phyloP scores from a whole-genome alignment of 2,113 vertebrate genomes.

The Rhinolophus ferrumequinum region DNA sequence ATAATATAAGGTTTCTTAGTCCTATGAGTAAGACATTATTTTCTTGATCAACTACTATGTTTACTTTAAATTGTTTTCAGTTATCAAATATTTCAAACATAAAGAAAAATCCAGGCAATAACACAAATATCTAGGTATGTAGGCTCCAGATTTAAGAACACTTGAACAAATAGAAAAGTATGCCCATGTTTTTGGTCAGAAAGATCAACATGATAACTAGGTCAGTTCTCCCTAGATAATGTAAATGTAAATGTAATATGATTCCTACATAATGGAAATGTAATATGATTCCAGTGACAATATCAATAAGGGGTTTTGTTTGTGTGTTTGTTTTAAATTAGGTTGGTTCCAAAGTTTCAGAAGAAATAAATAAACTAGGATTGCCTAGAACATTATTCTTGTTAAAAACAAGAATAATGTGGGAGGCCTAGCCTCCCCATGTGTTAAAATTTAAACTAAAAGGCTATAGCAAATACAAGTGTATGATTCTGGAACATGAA shows the following conservation, averaged over 20 bases:
- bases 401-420: constrained; percentile 11
- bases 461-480: neutral
- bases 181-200: neutral
- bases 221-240: neutral
- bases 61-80: neutral
- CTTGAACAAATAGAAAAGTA: neutral
- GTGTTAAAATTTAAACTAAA: neutral
- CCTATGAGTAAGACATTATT: neutral
- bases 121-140: neutral
- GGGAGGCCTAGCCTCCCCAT: neutral
- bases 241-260: neutral
- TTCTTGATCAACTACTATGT: neutral
- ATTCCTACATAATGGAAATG: neutral
- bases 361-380: neutral
- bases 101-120: neutral
- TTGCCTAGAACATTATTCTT: constrained; percentile 48
- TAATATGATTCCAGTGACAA: neutral
- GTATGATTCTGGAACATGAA: neutral
- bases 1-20: neutral
- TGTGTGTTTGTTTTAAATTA: neutral
- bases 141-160: neutral
- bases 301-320: neutral
- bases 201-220: neutral
- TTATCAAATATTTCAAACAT: neutral
- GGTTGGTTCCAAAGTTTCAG: neutral